A percentile compares a stretch with the other conserved stretches of the same genome.
Conservation (phyloP, 2,888 invertebrate genomes). For the Diarsia dahlii region DNA sequence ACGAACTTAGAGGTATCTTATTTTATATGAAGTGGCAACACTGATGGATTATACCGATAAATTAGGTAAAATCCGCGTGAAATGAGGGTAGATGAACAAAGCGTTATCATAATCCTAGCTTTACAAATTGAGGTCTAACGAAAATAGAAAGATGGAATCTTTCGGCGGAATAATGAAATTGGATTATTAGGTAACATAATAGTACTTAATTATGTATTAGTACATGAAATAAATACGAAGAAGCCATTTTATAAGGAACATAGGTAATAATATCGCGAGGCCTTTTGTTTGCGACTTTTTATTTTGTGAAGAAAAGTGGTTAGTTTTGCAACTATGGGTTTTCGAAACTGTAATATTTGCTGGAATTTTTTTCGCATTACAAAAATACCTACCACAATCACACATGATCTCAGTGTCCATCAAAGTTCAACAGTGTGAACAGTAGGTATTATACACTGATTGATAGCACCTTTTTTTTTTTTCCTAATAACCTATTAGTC, state of each 20-base stretch:
- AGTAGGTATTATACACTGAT: no score
- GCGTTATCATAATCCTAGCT: constrained; percentile 31
- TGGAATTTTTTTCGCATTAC: no score
- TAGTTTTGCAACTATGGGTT: not conserved
- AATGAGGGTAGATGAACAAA: constrained; percentile 46
- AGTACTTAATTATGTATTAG: not conserved
- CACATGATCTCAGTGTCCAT: no score
- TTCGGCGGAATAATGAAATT: not conserved
- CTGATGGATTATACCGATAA: constrained; percentile 25
- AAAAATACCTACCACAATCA: no score
- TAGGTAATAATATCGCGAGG: not conserved
- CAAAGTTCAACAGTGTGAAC: no score
- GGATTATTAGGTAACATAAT: not conserved
- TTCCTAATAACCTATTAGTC: no score
- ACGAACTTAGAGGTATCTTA: not conserved
- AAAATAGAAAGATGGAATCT: constrained; percentile 22
- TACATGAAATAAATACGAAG: not conserved
- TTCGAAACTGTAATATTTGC: no score
- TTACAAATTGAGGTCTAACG: constrained; percentile 32
- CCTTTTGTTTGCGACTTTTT: not conserved
- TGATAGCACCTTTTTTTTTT: no score
- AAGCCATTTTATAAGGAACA: no score
- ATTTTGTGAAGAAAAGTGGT: not conserved
- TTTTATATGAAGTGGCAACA: constrained; percentile 29
- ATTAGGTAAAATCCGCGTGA: constrained; percentile 43